A percentile compares a stretch with the other conserved stretches of the same genome.
phyloP scores from a whole-genome alignment of 2,888 invertebrate genomes.

The Drosophila melanosoma region DNA sequence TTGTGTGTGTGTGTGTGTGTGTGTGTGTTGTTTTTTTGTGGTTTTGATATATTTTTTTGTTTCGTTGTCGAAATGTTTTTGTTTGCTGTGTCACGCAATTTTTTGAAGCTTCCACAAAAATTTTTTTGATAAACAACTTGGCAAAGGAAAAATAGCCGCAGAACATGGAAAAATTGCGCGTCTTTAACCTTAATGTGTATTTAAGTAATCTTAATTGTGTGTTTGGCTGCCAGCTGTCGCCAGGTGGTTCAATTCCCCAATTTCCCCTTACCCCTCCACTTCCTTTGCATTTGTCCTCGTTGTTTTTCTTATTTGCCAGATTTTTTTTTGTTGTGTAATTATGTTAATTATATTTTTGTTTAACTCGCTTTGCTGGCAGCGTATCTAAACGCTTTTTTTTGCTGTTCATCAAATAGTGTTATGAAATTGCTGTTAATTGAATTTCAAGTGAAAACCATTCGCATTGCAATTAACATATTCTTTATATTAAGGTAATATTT shows the following conservation, averaged over 20 bases:
- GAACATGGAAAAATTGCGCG: conserved; percentile 75
- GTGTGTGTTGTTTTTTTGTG: not conserved
- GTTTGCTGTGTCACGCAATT: conserved; percentile 80
- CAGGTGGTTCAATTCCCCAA: conserved; percentile 42
- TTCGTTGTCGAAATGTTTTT: conserved; percentile 58
- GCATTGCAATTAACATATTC: conserved; percentile 47
- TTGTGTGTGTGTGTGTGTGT: not conserved
- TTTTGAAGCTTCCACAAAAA: conserved; percentile 44
- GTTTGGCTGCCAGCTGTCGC: conserved; percentile 59
- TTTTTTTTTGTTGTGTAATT: conserved; percentile 47
- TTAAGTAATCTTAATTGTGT: conserved; percentile 82
- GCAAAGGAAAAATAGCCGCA: conserved; percentile 69
- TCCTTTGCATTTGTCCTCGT: conserved; percentile 19
- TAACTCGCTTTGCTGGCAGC: conserved; percentile 40
- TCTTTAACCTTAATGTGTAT: conserved; percentile 82
- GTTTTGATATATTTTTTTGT: conserved; percentile 15
- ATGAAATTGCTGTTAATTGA: conserved; percentile 71
- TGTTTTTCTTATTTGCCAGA: conserved; percentile 53
- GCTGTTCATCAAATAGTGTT: conserved; percentile 33
- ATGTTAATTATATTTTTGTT: conserved; percentile 46
- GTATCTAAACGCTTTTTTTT: conserved; percentile 53
- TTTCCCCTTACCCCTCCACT: conserved; percentile 1
- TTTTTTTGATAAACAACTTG: conserved; percentile 67
- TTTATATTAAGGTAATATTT: not conserved
- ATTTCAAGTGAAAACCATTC: conserved; percentile 52